Evolutionary conservation across 92 coral and sea anemone species (phyloP), one percentile per base, ranked within the genome.

Genomic region (Zoanthus solanderi): DNA sequence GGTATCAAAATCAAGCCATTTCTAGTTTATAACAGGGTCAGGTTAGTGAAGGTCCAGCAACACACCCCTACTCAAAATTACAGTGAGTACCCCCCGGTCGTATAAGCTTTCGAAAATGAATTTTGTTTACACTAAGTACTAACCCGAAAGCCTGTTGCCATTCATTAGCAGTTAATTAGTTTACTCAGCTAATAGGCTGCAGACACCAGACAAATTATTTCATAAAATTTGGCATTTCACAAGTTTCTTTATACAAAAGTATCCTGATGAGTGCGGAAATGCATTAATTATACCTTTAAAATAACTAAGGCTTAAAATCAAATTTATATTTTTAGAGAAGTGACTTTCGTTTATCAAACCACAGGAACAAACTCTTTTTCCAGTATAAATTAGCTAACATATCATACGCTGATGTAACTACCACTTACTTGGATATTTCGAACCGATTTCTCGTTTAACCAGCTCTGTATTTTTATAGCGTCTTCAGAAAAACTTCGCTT

Each of bases 391-490:
- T 50, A 50, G 12, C 30, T 31, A 48, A 47, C n/a, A 13, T 12
- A 11, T 12, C 16, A 14, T 2, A 37, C 4, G 28, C 28, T 7
- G 14, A 14, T 15, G 32, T 2, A 63, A 16, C 10, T 10, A 7
- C 14, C 54, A 74, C 7, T 83, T 92, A 96, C 99, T 95, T 96
- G 99, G 44, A 96, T 93, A 58, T 93, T 93, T 58, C 95, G 91
- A 42, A 96, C 93, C 30, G 98, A 93, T 73, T 96, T 95, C 80
- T 96, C 97, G 61, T 90, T 95, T 72, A 96, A 76, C 99, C 99
- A 96, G 72, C 90, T 95, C 74, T 96, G 99, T 77, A 95, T 93
- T 56, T 92, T 93, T 74, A 93, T 93, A 34, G 95, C 89, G 68
- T 94, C 95, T 60, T 95, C 98, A 0, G 93, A 85, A 69, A 5